Base-by-base conservation (phyloP, 2,888 invertebrate species). In the Conus canariensis region DNA sequence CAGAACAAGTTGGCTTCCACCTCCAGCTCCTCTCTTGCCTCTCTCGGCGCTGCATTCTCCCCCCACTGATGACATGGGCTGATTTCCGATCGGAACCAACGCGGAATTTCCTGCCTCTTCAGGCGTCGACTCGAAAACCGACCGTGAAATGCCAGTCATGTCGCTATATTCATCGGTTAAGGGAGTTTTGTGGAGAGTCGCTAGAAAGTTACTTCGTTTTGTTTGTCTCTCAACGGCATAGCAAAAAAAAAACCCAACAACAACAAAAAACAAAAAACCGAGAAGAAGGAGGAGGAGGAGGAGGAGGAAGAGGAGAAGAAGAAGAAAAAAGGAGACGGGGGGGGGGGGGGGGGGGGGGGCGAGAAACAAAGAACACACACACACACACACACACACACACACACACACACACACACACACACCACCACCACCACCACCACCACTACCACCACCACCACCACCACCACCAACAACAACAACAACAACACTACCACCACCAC, bases 1-100 rank as follows among this genome's bases (percentile, higher is more conserved):
- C 82, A 83, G 19, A 83, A 83, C 82, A 83, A 12, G 58, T 4
- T 83, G 82, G 82, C 82, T 83, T 19, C 82, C 56, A 8, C 5
- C 82, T n/a, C 82, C 2, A 19, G 22, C 19, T 22, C 22, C 77
- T 45, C 30, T 77, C 77, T 77, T 30, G 25, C 77, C 16, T 30
- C 16, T 30, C 30, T 30, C 16, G 25, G 9, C 30, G 3, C 82
- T 4, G 82, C 82, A 56, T 58, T 83, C 25, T 7, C 58, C 22
- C 2, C 22, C 58, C 22, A 83, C 19, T 19, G 82, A 83, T 83
- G 82, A 83, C 82, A 83, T 58, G 58, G 22, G 56, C 82, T 22
- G 82, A 83, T 83, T 83, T 83, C 82, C 22, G 56, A 83, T 83
- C 82, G 7, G 77, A 80, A 83, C 22, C 22, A 83, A 22, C 10